phyloP scores from a whole-genome alignment of 2,113 vertebrate genomes.

The Callaeas wilsoni region DNA sequence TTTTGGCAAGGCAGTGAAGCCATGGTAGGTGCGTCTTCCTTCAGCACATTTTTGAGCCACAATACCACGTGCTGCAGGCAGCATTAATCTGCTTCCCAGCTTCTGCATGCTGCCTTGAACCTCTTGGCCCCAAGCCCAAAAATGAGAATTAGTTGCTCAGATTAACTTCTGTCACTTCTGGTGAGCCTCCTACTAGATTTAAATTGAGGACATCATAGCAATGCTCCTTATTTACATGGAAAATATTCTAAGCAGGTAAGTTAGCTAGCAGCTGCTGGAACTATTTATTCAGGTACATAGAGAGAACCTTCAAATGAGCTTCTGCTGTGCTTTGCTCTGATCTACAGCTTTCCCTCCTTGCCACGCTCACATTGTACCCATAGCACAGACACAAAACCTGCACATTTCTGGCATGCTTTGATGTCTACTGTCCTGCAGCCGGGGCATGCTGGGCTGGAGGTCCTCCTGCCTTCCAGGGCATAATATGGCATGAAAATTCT shows the following conservation, averaged over 20 bases:
- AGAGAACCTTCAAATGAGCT: neutral
- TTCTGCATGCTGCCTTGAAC: neutral
- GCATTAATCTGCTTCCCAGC: slow-evolving; percentile 16
- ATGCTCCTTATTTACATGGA: slow-evolving; percentile 10
- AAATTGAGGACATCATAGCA: neutral
- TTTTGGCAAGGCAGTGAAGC: slow-evolving; percentile 13
- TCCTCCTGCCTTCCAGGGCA: neutral
- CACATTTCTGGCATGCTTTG: neutral
- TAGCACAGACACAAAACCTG: accelerated
- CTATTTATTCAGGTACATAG: slow-evolving; percentile 4
- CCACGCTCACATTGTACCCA: accelerated
- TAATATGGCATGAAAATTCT: accelerated
- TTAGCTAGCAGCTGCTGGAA: neutral
- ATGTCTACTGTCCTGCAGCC: neutral
- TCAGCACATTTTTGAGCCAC: slow-evolving; percentile 43
- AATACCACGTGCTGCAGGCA: slow-evolving; percentile 28
- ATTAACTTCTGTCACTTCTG: slow-evolving; percentile 44
- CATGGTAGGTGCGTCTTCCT: neutral
- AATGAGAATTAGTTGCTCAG: slow-evolving; percentile 44
- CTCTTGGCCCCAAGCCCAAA: slow-evolving; percentile 31
- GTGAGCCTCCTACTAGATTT: slow-evolving; percentile 28
- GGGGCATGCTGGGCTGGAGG: neutral
- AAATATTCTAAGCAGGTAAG: slow-evolving; percentile 23
- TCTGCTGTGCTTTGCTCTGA: accelerated
- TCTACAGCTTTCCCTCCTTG: neutral